phyloP scores from a whole-genome alignment of 92 coral and sea anemone species.

The Desmophyllum pertusum region DNA sequence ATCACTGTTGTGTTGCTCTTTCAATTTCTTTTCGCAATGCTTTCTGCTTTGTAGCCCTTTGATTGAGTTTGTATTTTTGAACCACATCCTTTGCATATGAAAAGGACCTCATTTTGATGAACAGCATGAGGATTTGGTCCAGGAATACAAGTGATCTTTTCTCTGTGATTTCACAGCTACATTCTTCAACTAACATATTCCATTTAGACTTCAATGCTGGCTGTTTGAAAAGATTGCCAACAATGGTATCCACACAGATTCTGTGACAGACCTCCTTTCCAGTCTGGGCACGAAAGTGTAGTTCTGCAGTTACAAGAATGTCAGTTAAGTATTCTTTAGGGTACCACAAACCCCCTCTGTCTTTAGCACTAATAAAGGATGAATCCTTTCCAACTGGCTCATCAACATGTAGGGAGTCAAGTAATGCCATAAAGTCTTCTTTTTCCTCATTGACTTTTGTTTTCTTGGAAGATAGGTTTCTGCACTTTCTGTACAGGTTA shows the following conservation, averaged over 20 bases:
- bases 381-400: slow-evolving; percentile 26
- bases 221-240: slow-evolving; percentile 21
- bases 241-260: slow-evolving; percentile 24
- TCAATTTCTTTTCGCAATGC: no score
- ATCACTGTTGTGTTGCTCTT: no score
- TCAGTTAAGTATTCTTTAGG: slow-evolving; percentile 27
- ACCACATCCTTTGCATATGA: neutral
- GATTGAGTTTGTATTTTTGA: neutral
- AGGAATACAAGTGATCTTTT: slow-evolving; percentile 14
- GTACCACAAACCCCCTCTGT: slow-evolving; percentile 31
- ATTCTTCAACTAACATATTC: slow-evolving; percentile 26
- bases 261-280: slow-evolving; percentile 33
- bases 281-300: slow-evolving; percentile 31
- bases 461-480: slow-evolving; percentile 16
- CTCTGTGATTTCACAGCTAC: slow-evolving; percentile 28
- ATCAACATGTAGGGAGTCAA: slow-evolving; percentile 35
- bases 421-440: slow-evolving; percentile 25
- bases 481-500: slow-evolving; percentile 28
- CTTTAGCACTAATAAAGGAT: slow-evolving; percentile 21
- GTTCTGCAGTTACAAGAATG: slow-evolving; percentile 32
- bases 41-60: slow-evolving; percentile 5
- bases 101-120: slow-evolving; percentile 26
- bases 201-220: slow-evolving; percentile 28
- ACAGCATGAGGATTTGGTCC: slow-evolving; percentile 23
- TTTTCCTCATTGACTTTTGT: slow-evolving; percentile 13